These are phyloP conservation scores for Scylla paramamosain DNA, from an alignment of 1,140 invertebrate genomes.

Conservation along the genomic window DNA sequence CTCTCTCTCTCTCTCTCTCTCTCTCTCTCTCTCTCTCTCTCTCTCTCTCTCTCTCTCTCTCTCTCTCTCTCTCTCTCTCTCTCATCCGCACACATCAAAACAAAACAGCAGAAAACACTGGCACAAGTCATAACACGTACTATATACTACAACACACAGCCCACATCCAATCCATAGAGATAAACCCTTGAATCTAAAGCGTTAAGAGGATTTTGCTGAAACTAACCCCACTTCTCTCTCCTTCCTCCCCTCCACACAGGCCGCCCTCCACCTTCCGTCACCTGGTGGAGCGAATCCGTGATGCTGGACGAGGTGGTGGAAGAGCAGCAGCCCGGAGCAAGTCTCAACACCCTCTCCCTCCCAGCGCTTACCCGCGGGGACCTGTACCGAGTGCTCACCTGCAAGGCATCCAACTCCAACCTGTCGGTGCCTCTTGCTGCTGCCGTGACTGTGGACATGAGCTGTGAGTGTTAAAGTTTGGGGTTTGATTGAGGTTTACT, in stretches of 20 bases:
- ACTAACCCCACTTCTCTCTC: neutral
- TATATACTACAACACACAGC: too few relatives aligned
- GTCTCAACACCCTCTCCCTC: constrained; percentile 67
- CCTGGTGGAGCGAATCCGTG: constrained; percentile 55
- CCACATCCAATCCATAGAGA: too few relatives aligned
- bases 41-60: too few relatives aligned
- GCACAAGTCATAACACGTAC: too few relatives aligned
- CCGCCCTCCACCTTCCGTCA: constrained; percentile 47
- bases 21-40: neutral
- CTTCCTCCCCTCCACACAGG: constrained; percentile 24
- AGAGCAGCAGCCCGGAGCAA: neutral
- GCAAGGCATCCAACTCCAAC: constrained; percentile 86
- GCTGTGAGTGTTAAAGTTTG: constrained; percentile 52
- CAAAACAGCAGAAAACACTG: too few relatives aligned
- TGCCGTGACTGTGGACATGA: constrained; percentile 76
- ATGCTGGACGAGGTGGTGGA: constrained; percentile 60
- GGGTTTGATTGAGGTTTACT: too few relatives aligned
- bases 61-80: too few relatives aligned
- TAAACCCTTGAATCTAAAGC: neutral
- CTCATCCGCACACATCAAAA: neutral
- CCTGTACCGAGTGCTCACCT: constrained; percentile 73
- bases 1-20: neutral
- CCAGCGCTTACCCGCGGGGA: constrained; percentile 63
- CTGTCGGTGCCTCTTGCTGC: constrained; percentile 86
- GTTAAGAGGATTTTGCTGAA: neutral